Evolutionary conservation across 2,888 invertebrate species (phyloP).

Genomic region (Onthophagus sagittarius): DNA sequence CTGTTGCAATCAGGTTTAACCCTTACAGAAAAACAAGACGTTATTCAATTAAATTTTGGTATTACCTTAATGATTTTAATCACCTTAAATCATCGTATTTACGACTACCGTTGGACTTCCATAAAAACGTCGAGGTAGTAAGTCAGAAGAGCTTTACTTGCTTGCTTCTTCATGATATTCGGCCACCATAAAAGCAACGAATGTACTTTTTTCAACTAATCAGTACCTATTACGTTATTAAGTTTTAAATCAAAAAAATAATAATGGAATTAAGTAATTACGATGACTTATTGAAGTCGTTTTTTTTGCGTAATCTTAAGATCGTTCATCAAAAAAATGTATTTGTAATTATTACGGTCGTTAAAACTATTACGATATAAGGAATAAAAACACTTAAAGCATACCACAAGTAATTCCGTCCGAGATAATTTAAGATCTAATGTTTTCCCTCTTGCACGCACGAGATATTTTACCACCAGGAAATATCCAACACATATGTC

Average conservation of each 20-base stretch:
- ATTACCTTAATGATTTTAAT: constrained; percentile 33
- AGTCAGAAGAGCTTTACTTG: not conserved
- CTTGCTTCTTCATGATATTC: not conserved
- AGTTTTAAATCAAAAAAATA: not conserved
- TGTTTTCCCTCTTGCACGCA: not conserved
- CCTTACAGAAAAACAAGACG: not conserved
- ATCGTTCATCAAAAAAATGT: no score
- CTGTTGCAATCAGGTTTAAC: not conserved
- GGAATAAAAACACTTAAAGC: not conserved
- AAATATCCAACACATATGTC: not conserved
- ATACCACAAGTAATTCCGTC: not conserved
- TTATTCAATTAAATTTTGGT: constrained; percentile 16
- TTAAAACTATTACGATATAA: not conserved
- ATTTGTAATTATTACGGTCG: no score
- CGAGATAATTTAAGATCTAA: not conserved
- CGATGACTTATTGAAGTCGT: no score
- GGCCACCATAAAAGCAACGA: not conserved
- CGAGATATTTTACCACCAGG: not conserved
- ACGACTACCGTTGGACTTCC: constrained; percentile 22
- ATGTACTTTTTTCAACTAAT: not conserved
- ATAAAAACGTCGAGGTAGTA: constrained; percentile 1
- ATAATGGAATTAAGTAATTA: not conserved
- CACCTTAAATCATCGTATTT: constrained; percentile 35
- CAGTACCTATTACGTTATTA: not conserved
- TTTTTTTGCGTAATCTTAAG: no score